Conservation (phyloP, 2,113 vertebrate species). For the Maccullochella peelii region DNA sequence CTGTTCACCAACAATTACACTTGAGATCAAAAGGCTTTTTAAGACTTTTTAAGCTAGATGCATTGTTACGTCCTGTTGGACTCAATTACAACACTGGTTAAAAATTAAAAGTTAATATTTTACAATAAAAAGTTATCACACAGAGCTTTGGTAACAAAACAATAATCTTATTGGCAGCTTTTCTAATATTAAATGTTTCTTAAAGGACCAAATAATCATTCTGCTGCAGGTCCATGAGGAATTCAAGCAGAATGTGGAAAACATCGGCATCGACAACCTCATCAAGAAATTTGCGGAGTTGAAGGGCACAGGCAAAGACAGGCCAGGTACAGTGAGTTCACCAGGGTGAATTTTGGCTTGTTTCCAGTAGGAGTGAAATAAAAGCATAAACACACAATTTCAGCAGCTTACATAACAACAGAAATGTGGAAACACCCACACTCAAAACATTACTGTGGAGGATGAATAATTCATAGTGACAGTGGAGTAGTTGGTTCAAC, state of each 20-base stretch:
- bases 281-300: constrained; percentile 91
- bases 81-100: background rate
- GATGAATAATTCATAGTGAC: background rate
- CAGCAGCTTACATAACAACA: constrained; percentile 18
- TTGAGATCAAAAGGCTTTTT: background rate
- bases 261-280: constrained; percentile 91
- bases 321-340: constrained; percentile 85
- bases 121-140: too few relatives aligned
- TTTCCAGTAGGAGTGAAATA: constrained; percentile 1
- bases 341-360: background rate
- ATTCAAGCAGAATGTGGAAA: constrained; percentile 97
- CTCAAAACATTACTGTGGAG: background rate
- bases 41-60: background rate
- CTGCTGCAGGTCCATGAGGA: constrained; percentile 92
- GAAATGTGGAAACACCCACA: constrained; percentile 6
- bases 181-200: background rate
- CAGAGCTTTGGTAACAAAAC: background rate
- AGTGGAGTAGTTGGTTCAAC: background rate
- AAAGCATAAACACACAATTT: background rate
- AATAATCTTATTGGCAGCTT: background rate
- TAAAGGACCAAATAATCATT: background rate
- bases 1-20: background rate
- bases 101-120: background rate
- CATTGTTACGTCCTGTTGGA: background rate
- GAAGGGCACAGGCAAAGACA: constrained; percentile 92